Conservation (phyloP, 1,140 invertebrate species). For the Lepidurus apus region DNA sequence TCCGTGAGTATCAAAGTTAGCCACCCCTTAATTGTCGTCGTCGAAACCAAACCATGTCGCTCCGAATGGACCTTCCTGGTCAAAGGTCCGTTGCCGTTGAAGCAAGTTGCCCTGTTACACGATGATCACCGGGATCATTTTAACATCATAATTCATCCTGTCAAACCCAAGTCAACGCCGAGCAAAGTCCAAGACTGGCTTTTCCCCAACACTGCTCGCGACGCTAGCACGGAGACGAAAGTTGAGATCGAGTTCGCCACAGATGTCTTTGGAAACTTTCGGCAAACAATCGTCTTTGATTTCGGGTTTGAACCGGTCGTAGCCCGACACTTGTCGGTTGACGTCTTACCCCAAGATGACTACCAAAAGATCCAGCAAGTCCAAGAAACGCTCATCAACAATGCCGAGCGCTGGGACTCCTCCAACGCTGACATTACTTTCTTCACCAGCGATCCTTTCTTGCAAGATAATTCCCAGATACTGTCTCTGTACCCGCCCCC, state of each 20-base stretch:
- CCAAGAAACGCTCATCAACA: conserved; percentile 50
- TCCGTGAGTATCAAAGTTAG: conserved; percentile 57
- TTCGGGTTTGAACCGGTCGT: conserved; percentile 66
- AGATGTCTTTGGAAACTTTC: conserved; percentile 71
- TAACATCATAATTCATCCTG: conserved; percentile 49
- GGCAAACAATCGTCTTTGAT: conserved; percentile 72
- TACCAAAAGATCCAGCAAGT: conserved; percentile 59
- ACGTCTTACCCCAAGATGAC: conserved; percentile 65
- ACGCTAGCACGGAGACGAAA: conserved; percentile 38
- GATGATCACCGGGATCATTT: conserved; percentile 69
- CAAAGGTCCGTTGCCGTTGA: conserved; percentile 45
- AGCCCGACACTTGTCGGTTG: conserved; percentile 66
- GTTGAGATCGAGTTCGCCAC: conserved; percentile 59
- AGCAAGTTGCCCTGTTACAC: conserved; percentile 62
- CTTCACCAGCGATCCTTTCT: conserved; percentile 41
- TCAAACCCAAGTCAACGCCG: conserved; percentile 27
- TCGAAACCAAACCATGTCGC: conserved; percentile 60
- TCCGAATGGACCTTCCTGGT: conserved; percentile 62
- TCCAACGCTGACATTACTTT: conserved; percentile 54
- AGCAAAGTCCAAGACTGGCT: background rate
- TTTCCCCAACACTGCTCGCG: conserved; percentile 30
- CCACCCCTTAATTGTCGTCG: conserved; percentile 56
- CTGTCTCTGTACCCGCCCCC: conserved; percentile 28
- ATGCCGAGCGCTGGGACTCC: conserved; percentile 57
- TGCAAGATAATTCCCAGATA: conserved; percentile 28